Evolutionary conservation across 2,797 vertebrate genomes (phyloP).

Genomic region (Pangasius djambal): DNA sequence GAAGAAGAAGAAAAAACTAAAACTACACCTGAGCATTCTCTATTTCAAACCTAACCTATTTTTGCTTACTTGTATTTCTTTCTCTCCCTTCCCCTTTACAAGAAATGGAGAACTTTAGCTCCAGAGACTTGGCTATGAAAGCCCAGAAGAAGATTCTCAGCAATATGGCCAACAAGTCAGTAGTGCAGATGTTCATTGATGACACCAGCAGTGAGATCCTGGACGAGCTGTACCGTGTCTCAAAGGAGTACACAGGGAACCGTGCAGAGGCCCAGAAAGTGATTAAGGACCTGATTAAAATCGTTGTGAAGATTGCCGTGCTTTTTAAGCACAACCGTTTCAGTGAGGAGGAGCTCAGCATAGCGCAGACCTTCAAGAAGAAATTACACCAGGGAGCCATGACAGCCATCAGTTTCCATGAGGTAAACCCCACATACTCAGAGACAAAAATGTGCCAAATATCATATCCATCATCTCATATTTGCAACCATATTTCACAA

Average conservation of each 20-base stretch:
- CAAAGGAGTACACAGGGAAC: conserved; percentile 82
- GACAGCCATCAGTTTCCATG: conserved; percentile 89
- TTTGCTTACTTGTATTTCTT: conserved; percentile 27
- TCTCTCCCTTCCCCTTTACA: conserved; percentile 37
- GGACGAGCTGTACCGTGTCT: conserved; percentile 90
- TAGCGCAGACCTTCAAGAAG: conserved; percentile 84
- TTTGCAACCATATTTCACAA: not conserved
- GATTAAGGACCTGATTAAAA: conserved; percentile 89
- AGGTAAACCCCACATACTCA: conserved; percentile 66
- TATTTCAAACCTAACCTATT: not conserved
- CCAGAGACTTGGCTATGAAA: conserved; percentile 85
- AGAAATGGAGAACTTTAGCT: conserved; percentile 85
- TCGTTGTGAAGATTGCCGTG: conserved; percentile 86
- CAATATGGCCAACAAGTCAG: conserved; percentile 83
- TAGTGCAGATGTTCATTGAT: conserved; percentile 88
- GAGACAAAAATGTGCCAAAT: not conserved
- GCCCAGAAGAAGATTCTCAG: conserved; percentile 91
- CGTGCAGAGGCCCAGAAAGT: conserved; percentile 84
- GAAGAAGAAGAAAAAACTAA: not conserved
- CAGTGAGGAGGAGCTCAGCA: conserved; percentile 73
- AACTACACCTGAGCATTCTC: not conserved
- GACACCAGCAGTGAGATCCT: conserved; percentile 88
- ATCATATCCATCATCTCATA: not conserved
- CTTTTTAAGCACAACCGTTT: conserved; percentile 86
- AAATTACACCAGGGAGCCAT: conserved; percentile 86